Conservation (phyloP, 2,797 vertebrate genomes). For the Pangasius djambal region DNA sequence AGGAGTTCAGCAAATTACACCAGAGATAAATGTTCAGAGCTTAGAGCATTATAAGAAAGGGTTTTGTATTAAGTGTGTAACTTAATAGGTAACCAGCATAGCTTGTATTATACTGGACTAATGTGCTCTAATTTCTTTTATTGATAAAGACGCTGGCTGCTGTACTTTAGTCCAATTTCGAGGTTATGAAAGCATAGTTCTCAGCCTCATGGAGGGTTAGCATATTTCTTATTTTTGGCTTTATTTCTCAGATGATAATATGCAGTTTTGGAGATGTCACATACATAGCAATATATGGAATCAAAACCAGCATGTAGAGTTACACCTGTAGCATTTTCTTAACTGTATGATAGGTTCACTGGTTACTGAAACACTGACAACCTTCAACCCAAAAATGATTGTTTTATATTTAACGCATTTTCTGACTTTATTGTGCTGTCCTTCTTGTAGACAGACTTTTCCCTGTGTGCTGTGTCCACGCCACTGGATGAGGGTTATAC, state of each 20-base stretch:
- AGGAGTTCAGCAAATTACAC: background rate
- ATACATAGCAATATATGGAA: background rate
- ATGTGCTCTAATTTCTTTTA: background rate
- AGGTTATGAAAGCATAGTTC: background rate
- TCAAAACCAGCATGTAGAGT: background rate
- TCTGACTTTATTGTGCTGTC: constrained; percentile 1
- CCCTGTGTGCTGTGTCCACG: constrained; percentile 63
- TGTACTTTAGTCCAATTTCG: background rate
- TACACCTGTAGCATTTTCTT: background rate
- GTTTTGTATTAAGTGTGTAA: background rate
- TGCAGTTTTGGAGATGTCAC: background rate
- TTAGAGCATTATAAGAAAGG: background rate
- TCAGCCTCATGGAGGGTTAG: background rate
- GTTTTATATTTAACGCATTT: background rate
- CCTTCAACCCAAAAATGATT: background rate
- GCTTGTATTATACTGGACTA: background rate
- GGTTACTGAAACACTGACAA: background rate
- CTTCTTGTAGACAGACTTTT: constrained; percentile 22
- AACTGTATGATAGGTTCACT: background rate
- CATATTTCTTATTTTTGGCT: background rate
- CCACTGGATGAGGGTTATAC: constrained; percentile 79
- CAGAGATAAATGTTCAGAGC: background rate
- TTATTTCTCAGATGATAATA: background rate
- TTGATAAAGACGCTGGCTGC: background rate
- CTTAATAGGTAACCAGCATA: background rate